A percentile compares a stretch with the other conserved stretches of the same genome.
These are phyloP conservation scores for Drosophila paramelanica DNA, from an alignment of 2,888 invertebrate genomes.

Conservation along the genomic window DNA sequence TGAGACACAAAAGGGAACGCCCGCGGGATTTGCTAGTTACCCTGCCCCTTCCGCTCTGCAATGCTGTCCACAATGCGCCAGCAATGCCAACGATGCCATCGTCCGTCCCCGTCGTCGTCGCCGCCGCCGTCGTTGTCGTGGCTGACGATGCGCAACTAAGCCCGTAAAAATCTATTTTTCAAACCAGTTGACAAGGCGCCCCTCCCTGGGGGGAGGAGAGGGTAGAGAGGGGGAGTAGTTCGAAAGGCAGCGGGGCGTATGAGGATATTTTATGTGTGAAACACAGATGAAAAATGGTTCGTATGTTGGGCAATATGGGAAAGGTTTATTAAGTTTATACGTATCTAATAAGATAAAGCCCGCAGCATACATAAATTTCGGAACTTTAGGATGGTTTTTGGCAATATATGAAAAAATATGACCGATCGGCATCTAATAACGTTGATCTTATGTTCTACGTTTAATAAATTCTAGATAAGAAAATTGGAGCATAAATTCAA, in stretches of 20 bases:
- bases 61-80: slow-evolving; percentile 53
- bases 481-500: too few species aligned
- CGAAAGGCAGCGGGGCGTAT: slow-evolving; percentile 39
- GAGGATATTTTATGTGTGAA: slow-evolving; percentile 53
- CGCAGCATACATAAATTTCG: slow-evolving; percentile 26
- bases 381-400: slow-evolving; percentile 2
- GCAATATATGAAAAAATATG: neutral
- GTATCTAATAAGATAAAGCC: slow-evolving; percentile 38
- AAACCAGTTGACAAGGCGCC: slow-evolving; percentile 76
- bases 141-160: slow-evolving; percentile 79
- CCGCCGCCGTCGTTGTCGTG: slow-evolving; percentile 43
- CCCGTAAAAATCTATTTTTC: slow-evolving; percentile 80
- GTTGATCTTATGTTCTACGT: too few species aligned
- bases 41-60: neutral
- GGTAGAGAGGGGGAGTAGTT: slow-evolving; percentile 30
- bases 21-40: slow-evolving; percentile 69
- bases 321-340: slow-evolving; percentile 47
- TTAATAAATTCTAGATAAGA: too few species aligned
- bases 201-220: slow-evolving; percentile 20
- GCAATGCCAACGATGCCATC: slow-evolving; percentile 59
- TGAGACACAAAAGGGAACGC: slow-evolving; percentile 79
- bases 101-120: slow-evolving; percentile 28
- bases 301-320: slow-evolving; percentile 24
- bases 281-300: slow-evolving; percentile 57
- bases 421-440: neutral